Evolutionary conservation across 2,888 invertebrate genomes (phyloP).

Genomic region (Xanthia togata): DNA sequence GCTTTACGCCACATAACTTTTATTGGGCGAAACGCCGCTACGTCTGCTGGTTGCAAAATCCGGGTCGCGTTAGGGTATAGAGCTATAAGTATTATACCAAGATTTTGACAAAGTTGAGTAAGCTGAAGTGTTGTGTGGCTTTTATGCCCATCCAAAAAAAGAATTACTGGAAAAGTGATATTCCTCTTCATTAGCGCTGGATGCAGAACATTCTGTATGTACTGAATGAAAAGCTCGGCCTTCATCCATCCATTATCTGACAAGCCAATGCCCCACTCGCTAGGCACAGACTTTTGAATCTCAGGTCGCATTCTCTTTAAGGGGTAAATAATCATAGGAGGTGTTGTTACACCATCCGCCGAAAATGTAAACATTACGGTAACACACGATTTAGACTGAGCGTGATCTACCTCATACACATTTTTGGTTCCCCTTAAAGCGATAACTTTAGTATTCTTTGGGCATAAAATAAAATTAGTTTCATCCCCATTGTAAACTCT

Average conservation of each 20-base stretch:
- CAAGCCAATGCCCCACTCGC: constrained; percentile 59
- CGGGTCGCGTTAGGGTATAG: constrained; percentile 58
- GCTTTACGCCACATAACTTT: constrained; percentile 61
- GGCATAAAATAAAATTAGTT: constrained; percentile 62
- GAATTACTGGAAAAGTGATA: constrained; percentile 53
- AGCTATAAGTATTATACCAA: constrained; percentile 58
- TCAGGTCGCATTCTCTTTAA: constrained; percentile 58
- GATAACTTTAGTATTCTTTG: constrained; percentile 54
- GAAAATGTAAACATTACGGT: constrained; percentile 39
- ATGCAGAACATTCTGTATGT: constrained; percentile 57
- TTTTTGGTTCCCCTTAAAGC: constrained; percentile 22
- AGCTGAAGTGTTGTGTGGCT: constrained; percentile 58
- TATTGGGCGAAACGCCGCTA: constrained; percentile 61
- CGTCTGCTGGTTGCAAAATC: constrained; percentile 61
- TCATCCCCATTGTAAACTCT: constrained; percentile 53
- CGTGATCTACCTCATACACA: constrained; percentile 34
- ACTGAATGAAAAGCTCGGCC: constrained; percentile 55
- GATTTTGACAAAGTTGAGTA: constrained; percentile 53
- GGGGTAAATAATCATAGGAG: constrained; percentile 66
- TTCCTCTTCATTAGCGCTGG: constrained; percentile 48
- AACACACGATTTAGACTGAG: constrained; percentile 32
- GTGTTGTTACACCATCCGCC: constrained; percentile 55
- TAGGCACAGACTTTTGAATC: constrained; percentile 49
- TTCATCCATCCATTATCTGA: constrained; percentile 63
- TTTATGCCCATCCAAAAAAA: constrained; percentile 64